Evolutionary conservation across 2,888 invertebrate species (phyloP), one percentile per base, ranked within the genome.

Genomic region (Lasioglossum pauxillum): DNA sequence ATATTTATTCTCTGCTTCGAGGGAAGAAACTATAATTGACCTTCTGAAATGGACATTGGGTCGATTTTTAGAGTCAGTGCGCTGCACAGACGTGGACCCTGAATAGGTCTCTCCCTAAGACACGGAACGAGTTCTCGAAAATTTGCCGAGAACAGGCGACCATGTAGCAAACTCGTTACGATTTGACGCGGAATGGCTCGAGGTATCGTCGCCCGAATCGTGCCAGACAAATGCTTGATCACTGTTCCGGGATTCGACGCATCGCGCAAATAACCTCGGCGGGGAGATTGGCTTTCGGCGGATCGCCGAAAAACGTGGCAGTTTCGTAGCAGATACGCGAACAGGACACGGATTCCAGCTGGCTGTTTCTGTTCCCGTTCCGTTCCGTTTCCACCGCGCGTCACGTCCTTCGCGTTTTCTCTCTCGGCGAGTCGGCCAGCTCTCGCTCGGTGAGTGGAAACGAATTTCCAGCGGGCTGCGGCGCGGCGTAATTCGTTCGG

Each of bases 401-500:
- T 38, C 69, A 69, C 69, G 35, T 35, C 35, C 69, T 38, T 35
- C 69, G 69, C 38, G 38, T 23, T 69, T 69, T 67, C 60, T 35
- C 57, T 74, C 74, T 35, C 14, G 16, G 7, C 46, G 1, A 46
- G 72, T 1, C 49, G 46, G 1, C 31, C 64, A 31, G 64, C 16
- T 31, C 7, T 31, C 5, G 27, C 35, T 23, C 67, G 67, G 19
- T 10, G 31, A 76, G 78, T 31, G 77, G 83, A 81, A 80, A 84
- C 82, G 83, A 88, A 83, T 88, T 84, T 57, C 83, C 85, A 73
- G n/a, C 64, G 31, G 46, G 80, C 79, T 49, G 71, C 72, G 83
- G 57, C 64, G 31, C 64, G 64, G 75, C 64, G 85, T 90, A 88
- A 91, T 88, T 91, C 89, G 88, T 91, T 90, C 80, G 91, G 83